Evolutionary conservation across 2,797 vertebrate genomes (phyloP).

Genomic region (Zenarchopterus dispar): DNA sequence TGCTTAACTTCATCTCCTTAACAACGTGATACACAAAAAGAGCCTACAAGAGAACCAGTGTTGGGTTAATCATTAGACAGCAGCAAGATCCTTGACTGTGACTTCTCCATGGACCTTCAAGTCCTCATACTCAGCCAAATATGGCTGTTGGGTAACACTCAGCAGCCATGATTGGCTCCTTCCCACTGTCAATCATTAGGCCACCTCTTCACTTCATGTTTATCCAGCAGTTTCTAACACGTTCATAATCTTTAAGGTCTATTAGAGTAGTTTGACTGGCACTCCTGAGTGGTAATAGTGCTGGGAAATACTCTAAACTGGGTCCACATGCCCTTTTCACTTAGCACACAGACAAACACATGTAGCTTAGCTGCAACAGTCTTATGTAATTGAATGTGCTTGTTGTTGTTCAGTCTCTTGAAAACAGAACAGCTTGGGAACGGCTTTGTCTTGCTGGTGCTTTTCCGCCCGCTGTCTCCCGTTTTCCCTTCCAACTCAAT

Average conservation of each 20-base stretch:
- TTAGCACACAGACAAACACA: no score
- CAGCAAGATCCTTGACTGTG: constrained; percentile 22
- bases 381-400: constrained; percentile 69
- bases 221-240: constrained; percentile 6
- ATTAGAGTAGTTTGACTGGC: constrained; percentile 8
- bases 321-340: constrained; percentile 6
- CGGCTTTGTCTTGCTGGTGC: constrained; percentile 48
- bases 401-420: constrained; percentile 71
- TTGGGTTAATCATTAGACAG: constrained; percentile 66
- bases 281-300: neutral
- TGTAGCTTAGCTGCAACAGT: neutral
- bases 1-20: constrained; percentile 16
- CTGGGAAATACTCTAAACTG: constrained; percentile 15
- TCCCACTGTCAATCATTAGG: constrained; percentile 21
- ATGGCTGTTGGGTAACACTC: constrained; percentile 40
- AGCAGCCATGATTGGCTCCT: constrained; percentile 11
- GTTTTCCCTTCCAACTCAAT: constrained; percentile 23
- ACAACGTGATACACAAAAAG: constrained; percentile 10
- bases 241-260: neutral
- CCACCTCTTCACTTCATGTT: constrained; percentile 36
- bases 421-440: constrained; percentile 59
- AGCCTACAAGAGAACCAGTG: neutral
- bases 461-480: constrained; percentile 21
- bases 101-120: constrained; percentile 34
- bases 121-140: constrained; percentile 25